These are phyloP conservation scores for Drosophila merina DNA, from an alignment of 2,888 invertebrate species.

Conservation along the genomic window DNA sequence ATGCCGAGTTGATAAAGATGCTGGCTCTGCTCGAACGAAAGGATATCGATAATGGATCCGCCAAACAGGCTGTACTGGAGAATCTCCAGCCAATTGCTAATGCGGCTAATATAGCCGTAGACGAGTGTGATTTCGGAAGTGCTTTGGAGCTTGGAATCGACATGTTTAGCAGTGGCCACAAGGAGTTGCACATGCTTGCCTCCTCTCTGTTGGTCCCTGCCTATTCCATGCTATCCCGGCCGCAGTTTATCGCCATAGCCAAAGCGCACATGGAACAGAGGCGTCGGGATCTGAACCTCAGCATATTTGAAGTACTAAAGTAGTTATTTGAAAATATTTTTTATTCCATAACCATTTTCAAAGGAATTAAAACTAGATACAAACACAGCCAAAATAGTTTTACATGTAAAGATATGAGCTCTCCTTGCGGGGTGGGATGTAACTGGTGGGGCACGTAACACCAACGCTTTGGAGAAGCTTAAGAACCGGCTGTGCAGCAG, in stretches of 20 bases:
- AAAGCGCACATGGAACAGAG: conserved; percentile 91
- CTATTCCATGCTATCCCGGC: conserved; percentile 90
- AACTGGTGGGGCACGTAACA: conserved; percentile 70
- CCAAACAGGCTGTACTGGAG: conserved; percentile 87
- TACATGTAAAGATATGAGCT: conserved; percentile 81
- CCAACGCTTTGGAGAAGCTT: conserved; percentile 72
- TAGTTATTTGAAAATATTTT: conserved; percentile 16
- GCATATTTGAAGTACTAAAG: conserved; percentile 82
- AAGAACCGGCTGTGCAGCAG: conserved; percentile 79
- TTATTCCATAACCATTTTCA: conserved; percentile 43
- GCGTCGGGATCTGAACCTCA: conserved; percentile 85
- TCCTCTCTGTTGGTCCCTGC: conserved; percentile 88
- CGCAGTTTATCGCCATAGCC: conserved; percentile 89
- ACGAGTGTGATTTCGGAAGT: conserved; percentile 98
- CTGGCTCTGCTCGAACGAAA: conserved; percentile 86
- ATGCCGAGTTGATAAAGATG: conserved; percentile 88
- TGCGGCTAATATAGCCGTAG: conserved; percentile 89
- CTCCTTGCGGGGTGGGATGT: conserved; percentile 74
- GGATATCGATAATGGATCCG: conserved; percentile 83
- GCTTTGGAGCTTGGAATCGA: conserved; percentile 95
- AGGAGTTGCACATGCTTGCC: conserved; percentile 88
- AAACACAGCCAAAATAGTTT: conserved; percentile 35
- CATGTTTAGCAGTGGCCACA: conserved; percentile 91
- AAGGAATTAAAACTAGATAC: conserved; percentile 32
- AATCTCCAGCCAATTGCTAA: conserved; percentile 92